Percentiles rank a stretch among this genome's conserved stretches.
Evolutionary conservation across 2,888 invertebrate species (phyloP).

Genomic region (Polydrusus cervinus): DNA sequence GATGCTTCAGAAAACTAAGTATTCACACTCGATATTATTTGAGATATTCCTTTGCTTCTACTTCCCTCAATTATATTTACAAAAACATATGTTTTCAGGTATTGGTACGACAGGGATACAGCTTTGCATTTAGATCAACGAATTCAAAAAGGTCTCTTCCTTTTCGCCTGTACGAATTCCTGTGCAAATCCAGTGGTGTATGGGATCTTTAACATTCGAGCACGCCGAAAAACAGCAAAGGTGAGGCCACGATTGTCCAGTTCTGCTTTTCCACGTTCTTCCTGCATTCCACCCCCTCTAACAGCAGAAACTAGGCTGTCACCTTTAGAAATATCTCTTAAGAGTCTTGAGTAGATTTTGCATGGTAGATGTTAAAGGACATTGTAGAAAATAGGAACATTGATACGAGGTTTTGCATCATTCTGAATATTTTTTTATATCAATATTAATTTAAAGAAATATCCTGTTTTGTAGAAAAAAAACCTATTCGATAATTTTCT

Average conservation of each 20-base stretch:
- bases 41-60: too few species aligned
- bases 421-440: too few species aligned
- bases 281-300: constrained; percentile 51
- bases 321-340: constrained; percentile 65
- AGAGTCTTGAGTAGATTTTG: constrained; percentile 61
- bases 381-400: background rate
- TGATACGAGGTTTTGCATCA: too few species aligned
- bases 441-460: too few species aligned
- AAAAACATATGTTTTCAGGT: constrained; percentile 74
- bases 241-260: constrained; percentile 69
- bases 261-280: constrained; percentile 47
- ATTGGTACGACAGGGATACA: constrained; percentile 85
- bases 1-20: too few species aligned
- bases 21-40: too few species aligned
- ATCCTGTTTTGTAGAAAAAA: too few species aligned
- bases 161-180: constrained; percentile 97
- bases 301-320: constrained; percentile 65
- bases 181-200: constrained; percentile 98
- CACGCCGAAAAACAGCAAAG: constrained; percentile 68
- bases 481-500: too few species aligned
- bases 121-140: constrained; percentile 82
- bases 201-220: constrained; percentile 88
- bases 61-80: too few species aligned
- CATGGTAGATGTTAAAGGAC: background rate
- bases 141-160: constrained; percentile 89